Evolutionary conservation across 1,140 invertebrate species (phyloP), one percentile per base, ranked within the genome.

Genomic region (Cydia amplana): DNA sequence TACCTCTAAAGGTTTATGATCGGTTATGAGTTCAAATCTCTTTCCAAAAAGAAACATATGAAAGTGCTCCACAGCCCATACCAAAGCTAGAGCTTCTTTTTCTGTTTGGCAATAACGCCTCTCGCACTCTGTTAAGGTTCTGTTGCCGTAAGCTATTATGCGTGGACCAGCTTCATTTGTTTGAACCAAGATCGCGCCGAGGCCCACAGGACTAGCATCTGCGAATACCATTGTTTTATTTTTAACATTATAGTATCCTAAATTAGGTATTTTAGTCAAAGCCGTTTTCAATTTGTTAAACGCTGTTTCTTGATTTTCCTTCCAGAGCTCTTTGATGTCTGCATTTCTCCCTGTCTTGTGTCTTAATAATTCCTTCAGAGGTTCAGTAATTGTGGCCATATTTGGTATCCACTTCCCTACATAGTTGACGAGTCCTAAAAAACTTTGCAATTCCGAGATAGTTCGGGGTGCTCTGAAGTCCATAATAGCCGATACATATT

Each of bases 101-200:
- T 93, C 90, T 1, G 85, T 93, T 75, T 93, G 87, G 6, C 82
- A 93, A 75, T 93, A 93, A 32, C 87, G 74, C 76, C 80, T 83
- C 81, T 93, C 86, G 23, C 43, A 65, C 0, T 70, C 63, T 0
- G 63, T 51, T 14, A 75, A 16, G 12, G 20, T 75, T 70, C 46
- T 74, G 14, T 23, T 12, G 20, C 74, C 65, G 18, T 3, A 75
- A 1, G 64, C 51, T 3, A 74, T 63, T 1, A 74, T n/a, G n/a
- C 55, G 7, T 0, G 73, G 23, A 2, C 23, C 73, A 10, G 64
- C 1, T 2, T 16, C 3, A 18, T 74, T 14, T 1, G n/a, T n/a
- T 74, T 74, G 73, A 1, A 74, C 32, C 55, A 74, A 36, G n/a
- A 74, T 55, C 6, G 49, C 60, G 32, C 49, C 49, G 1, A 51